These are phyloP conservation scores for Tachycineta bicolor DNA, from an alignment of 2,113 vertebrate species.

Conservation along the genomic window DNA sequence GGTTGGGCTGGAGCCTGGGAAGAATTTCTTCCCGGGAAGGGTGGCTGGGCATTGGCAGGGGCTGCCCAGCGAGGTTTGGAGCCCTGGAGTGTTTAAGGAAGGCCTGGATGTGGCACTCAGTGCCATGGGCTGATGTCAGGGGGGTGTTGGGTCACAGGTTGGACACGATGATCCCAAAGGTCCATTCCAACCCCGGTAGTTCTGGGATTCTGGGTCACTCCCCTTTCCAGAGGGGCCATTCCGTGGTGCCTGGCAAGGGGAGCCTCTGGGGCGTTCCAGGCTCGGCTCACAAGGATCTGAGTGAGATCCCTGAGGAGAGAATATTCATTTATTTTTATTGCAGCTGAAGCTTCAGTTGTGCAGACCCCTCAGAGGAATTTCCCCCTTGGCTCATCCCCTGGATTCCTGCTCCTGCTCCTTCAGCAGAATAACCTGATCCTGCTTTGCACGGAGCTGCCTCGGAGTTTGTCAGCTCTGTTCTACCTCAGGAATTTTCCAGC, in stretches of 20 bases:
- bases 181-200: background rate
- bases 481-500: background rate
- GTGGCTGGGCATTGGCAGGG: background rate
- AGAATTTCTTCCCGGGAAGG: background rate
- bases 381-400: background rate
- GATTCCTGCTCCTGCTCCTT: background rate
- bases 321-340: background rate
- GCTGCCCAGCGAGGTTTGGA: background rate
- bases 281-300: background rate
- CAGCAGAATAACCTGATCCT: background rate
- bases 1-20: background rate
- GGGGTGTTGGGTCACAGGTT: background rate
- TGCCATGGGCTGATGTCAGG: background rate
- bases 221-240: background rate
- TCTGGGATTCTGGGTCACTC: background rate
- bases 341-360: background rate
- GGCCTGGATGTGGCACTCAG: background rate
- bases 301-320: background rate
- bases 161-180: background rate
- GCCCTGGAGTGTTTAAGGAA: background rate
- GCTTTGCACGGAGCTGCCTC: background rate
- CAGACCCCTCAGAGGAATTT: background rate
- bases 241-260: fast-evolving
- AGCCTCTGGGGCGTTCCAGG: background rate
- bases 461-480: background rate